A percentile compares a stretch with the other conserved stretches of the same genome.
Conservation (phyloP, 2,888 invertebrate genomes). For the Anoncus sp. region DNA sequence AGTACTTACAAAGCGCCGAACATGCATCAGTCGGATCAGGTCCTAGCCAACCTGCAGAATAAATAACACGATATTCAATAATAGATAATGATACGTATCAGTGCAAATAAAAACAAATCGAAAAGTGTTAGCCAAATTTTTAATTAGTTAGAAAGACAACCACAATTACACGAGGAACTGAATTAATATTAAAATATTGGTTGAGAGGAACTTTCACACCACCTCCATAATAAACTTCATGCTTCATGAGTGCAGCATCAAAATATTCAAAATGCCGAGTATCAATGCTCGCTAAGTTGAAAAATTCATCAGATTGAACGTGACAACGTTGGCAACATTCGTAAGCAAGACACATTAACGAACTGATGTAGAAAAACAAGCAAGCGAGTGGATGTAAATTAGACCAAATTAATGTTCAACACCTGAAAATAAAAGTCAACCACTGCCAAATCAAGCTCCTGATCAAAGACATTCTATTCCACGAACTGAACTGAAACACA, state of each 20-base stretch:
- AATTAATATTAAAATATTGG: slow-evolving; percentile 13
- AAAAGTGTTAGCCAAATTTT: slow-evolving; percentile 7
- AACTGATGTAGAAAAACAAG: slow-evolving; percentile 9
- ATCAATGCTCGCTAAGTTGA: slow-evolving; percentile 10
- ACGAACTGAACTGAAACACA: slow-evolving; percentile 4
- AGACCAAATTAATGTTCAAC: slow-evolving; percentile 10
- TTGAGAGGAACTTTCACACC: slow-evolving; percentile 5
- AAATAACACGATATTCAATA: slow-evolving; percentile 9
- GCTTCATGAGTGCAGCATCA: neutral
- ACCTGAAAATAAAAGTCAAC: slow-evolving; percentile 3
- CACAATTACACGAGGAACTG: neutral
- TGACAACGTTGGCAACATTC: neutral
- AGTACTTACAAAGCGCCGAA: slow-evolving; percentile 66
- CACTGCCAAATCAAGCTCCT: slow-evolving; percentile 12
- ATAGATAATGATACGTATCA: slow-evolving; percentile 7
- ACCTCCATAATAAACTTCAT: neutral
- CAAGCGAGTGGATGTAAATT: neutral
- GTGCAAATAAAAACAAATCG: slow-evolving; percentile 4
- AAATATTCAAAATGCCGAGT: slow-evolving; percentile 4
- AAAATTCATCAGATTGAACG: neutral
- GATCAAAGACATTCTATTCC: neutral
- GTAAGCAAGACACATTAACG: slow-evolving; percentile 3
- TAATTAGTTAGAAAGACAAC: neutral
- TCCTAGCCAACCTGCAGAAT: slow-evolving; percentile 60
- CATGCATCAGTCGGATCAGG: slow-evolving; percentile 51